Base-by-base conservation (phyloP, 2,888 invertebrate species). In the Sisyra terminalis region DNA sequence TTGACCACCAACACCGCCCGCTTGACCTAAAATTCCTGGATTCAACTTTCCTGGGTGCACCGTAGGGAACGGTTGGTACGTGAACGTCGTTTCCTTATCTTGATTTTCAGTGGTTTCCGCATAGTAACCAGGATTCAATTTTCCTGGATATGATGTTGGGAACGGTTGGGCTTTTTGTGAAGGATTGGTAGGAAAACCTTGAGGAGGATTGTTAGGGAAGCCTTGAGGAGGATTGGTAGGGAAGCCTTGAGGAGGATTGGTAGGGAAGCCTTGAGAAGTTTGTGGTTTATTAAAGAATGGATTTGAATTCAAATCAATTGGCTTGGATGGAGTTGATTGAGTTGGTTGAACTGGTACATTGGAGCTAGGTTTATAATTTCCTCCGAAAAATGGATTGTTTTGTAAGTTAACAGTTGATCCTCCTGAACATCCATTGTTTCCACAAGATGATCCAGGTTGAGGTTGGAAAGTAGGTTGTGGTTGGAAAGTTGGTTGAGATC, bases 1-100 rank as follows among this genome's bases (percentile, higher is more conserved):
- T 4, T 54, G 58, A 38, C 57, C 57, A 3, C 29, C 17, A 59
- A 64, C 65, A 0, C 57, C 52, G 13, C 64, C 63, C 35, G 45
- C 45, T 7, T 24, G 24, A 24, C 24, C 24, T 7, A 24, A 24
- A 24, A 24, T 24, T 24, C 24, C 24, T 24, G 24, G 24, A 7
- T 24, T 24, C 24, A 24, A 3, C 7, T 24, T 24, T 3, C 24
- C 24, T 40, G 46, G 17, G 30, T 45, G 43, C 24, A 36, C 32
- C 8, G 42, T 41, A 18, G 37, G 24, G 14, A 37, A 31, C 3
- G 39, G 41, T 41, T 42, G 18, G 11, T 9, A 24, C 11, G 32
- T 42, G 40, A 17, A 24, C 11, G 29, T 32, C 31, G 13, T 39
- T 39, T 2, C 29, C 36, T 24, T 34, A 34, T 13, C 46, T 42